Evolutionary conservation across 2,113 vertebrate genomes (phyloP), one percentile per base, ranked within the genome.

Genomic region (Sigmodon hispidus): DNA sequence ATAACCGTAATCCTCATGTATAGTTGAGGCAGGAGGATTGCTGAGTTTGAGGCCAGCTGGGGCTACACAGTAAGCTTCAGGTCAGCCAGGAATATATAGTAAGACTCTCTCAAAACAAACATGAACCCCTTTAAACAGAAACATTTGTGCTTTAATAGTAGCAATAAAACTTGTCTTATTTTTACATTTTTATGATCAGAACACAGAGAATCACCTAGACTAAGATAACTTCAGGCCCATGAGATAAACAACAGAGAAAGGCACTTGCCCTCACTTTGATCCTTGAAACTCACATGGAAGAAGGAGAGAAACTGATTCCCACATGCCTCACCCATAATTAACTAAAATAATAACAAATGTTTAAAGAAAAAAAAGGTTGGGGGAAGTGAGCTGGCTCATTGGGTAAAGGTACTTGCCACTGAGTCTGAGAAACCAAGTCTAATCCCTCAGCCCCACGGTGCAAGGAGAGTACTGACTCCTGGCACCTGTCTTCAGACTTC

Each of bases 201-300:
- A 90, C 31, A 90, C 29, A 92, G 36, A 93, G 76, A 90, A 91
- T 59, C n/a, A 89, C 69, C 19, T 92, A 63, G n/a, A 70, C 89
- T 75, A 45, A 83, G 52, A 65, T 12, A 70, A 72, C 17, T 89
- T 48, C 67, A 3, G 15, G 48, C 31, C 45, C 13, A 17, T 31
- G 75, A 50, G 75, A 31, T 31, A 26, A 29, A 26, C 24, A 26
- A 13, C 11, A 11, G n/a, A 43, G 16, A 17, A 17, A 50, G 45
- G 45, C 40, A 73, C 40, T 29, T 31, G 36, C n/a, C 55, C 6
- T 59, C 11, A 55, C 31, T 55, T n/a, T 57, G 79, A 40, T 40
- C 7, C 24, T 24, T 43, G 55, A n/a, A 83, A 61, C 36, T 22
- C 45, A 83, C 79, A 29, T 12, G 50, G 50, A 13, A 75, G 50